A percentile compares a stretch with the other conserved stretches of the same genome.
Evolutionary conservation across 2,888 invertebrate species (phyloP).

Genomic region (Lasioglossum pauxillum): DNA sequence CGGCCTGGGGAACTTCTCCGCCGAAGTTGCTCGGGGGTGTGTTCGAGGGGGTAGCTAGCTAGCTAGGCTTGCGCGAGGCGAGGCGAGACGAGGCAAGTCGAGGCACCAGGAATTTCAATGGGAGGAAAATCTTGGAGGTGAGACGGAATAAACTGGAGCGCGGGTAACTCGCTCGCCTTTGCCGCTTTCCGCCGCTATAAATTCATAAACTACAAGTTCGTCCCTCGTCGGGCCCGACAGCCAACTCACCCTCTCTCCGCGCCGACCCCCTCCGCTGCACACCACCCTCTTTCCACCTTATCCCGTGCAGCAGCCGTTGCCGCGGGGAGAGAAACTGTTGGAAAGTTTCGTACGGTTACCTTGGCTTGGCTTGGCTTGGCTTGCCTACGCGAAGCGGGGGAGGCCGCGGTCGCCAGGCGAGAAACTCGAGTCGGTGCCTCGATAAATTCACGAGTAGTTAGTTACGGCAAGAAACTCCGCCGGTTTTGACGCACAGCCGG

Average conservation of each 20-base stretch:
- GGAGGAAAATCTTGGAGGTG: conserved; percentile 75
- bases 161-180: conserved; percentile 79
- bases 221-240: conserved; percentile 60
- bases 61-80: conserved; percentile 12
- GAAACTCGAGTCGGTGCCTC: conserved; percentile 78
- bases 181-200: conserved; percentile 82
- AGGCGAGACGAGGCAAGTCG: conserved; percentile 16
- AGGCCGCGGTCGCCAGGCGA: conserved; percentile 66
- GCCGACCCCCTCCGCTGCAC: background rate
- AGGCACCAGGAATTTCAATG: conserved; percentile 72
- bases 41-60: background rate
- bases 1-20: conserved; percentile 28
- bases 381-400: conserved; percentile 63
- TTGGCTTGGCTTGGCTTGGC: conserved; percentile 45
- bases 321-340: conserved; percentile 65
- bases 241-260: conserved; percentile 18
- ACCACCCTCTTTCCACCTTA: conserved; percentile 4
- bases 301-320: conserved; percentile 26
- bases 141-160: conserved; percentile 76
- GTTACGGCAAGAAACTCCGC: conserved; percentile 80
- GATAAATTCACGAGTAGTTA: conserved; percentile 83
- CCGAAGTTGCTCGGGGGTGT: background rate
- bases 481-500: conserved; percentile 69
- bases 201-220: conserved; percentile 84
- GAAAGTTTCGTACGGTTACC: conserved; percentile 76